phyloP scores from a whole-genome alignment of 2,888 invertebrate species.

The Brenthis daphne region DNA sequence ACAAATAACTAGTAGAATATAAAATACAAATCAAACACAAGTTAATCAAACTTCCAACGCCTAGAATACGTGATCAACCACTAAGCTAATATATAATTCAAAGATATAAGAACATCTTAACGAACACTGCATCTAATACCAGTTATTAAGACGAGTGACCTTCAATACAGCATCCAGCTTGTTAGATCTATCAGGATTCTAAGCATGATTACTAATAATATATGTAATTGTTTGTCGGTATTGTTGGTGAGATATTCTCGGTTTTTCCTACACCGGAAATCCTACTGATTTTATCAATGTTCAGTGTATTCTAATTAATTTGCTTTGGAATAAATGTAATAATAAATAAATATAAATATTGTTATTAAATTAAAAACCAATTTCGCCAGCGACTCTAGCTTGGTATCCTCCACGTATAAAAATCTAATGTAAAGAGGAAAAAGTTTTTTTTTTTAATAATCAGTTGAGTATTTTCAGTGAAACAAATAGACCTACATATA shows the following conservation, averaged over 20 bases:
- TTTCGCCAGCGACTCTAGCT: neutral
- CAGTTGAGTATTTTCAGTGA: no score
- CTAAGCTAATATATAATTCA: neutral
- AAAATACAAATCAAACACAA: no score
- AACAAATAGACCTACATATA: no score
- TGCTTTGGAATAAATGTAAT: neutral
- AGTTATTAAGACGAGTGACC: constrained; percentile 18
- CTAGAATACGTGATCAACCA: no score
- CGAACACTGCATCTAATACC: neutral
- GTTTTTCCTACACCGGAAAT: constrained; percentile 38
- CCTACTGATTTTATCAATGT: constrained; percentile 37
- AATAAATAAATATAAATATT: neutral
- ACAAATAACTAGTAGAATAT: no score
- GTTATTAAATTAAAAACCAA: neutral
- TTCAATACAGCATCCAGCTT: constrained; percentile 23
- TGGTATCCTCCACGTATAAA: no score
- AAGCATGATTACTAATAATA: neutral
- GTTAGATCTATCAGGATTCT: constrained; percentile 3
- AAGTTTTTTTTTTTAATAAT: no score
- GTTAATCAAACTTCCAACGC: no score
- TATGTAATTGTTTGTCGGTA: constrained; percentile 25
- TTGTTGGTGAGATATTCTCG: constrained; percentile 32
- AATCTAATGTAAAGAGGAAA: no score
- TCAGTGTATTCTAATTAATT: constrained; percentile 16
- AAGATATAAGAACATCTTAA: constrained; percentile 1